phyloP scores from a whole-genome alignment of 2,113 vertebrate genomes.

The Bambusicola thoracicus region DNA sequence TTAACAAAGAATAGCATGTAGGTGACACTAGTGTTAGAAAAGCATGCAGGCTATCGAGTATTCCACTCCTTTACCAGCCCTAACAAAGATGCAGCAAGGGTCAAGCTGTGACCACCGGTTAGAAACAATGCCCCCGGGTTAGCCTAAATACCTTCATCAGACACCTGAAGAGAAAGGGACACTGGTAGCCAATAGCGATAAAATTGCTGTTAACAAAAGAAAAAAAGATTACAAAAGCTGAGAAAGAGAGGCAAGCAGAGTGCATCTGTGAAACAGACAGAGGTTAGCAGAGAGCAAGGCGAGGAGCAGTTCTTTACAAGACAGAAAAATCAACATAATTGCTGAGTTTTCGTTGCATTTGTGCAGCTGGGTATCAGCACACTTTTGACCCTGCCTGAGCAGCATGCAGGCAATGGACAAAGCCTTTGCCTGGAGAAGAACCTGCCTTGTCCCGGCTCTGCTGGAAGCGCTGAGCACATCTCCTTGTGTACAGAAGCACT shows the following conservation, averaged over 20 bases:
- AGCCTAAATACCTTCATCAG: not conserved
- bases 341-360: not conserved
- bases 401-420: not conserved
- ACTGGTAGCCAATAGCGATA: not conserved
- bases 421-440: not conserved
- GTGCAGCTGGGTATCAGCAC: not conserved
- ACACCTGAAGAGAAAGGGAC: not conserved
- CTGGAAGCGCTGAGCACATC: fast-evolving
- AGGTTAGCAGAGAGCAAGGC: not conserved
- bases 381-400: not conserved
- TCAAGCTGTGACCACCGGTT: not conserved
- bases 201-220: not conserved
- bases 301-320: not conserved
- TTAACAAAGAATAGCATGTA: not conserved
- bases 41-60: not conserved
- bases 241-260: not conserved
- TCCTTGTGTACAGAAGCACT: not conserved
- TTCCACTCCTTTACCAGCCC: not conserved
- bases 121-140: not conserved
- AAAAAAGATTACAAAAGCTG: not conserved
- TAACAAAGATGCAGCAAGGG: not conserved
- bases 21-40: not conserved
- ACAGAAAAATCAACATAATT: not conserved
- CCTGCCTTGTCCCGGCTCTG: not conserved
- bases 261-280: not conserved